phyloP scores from a whole-genome alignment of 2,797 vertebrate species.

The Sebastes oblongus region DNA sequence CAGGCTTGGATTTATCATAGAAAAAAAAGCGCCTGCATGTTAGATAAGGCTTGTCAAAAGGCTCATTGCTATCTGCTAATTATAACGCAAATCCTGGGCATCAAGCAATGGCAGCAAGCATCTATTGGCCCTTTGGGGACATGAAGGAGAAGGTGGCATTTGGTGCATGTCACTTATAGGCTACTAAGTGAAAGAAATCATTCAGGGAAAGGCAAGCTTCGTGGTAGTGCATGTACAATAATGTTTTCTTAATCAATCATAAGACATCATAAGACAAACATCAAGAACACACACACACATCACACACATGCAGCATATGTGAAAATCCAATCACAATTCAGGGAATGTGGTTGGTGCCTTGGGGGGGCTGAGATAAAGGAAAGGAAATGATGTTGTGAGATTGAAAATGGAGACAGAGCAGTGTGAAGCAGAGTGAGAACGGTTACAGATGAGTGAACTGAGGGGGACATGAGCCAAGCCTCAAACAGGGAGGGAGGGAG shows the following conservation, averaged over 20 bases:
- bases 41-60: neutral
- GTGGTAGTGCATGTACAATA: neutral
- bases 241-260: conserved; percentile 27
- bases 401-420: conserved; percentile 48
- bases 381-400: conserved; percentile 31
- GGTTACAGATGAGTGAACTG: conserved; percentile 48
- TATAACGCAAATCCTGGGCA: neutral
- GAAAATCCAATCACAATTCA: conserved; percentile 47
- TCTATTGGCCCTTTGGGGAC: neutral
- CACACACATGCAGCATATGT: neutral
- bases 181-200: conserved; percentile 18
- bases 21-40: neutral
- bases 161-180: conserved; percentile 5
- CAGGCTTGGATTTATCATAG: neutral
- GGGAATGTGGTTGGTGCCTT: conserved; percentile 13
- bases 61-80: neutral
- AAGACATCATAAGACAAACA: neutral
- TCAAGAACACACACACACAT: neutral
- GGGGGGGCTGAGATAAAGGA: conserved; percentile 42
- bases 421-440: conserved; percentile 39
- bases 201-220: neutral
- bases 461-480: conserved; percentile 5
- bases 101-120: neutral
- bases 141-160: neutral
- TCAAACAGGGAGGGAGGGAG: neutral